Evolutionary conservation across 2,888 invertebrate species (phyloP), one percentile per base, ranked within the genome.

Genomic region (Pedicia rivosa): DNA sequence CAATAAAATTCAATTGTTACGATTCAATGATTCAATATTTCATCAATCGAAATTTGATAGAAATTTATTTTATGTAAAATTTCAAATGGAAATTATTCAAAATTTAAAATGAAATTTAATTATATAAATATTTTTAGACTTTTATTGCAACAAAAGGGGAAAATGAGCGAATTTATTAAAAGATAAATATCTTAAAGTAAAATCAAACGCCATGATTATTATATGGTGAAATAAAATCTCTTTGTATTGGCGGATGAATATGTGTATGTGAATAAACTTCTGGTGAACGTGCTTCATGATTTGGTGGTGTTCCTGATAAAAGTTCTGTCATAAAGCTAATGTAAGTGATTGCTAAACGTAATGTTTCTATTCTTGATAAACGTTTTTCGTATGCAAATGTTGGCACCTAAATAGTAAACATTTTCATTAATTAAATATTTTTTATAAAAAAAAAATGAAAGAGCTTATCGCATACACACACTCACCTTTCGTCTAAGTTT

Each of bases 381-480:
- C 92, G 74, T 58, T 94, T 94, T 60, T 95, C 94, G 57, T 94
- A 94, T 1, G 94, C 92, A 53, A 95, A 95, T 0, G 94, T 94
- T 14, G 94, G 94, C 4, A 91, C 78, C 78, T 78, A 43, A 12
- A 52, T 48, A 41, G 42, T 35, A 25, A 8, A 33, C 13, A 24
- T 16, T 26, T 3, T 5, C 6, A n/a, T 13, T 13, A 37, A 31
- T n/a, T 13, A 30, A 6, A 24, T 35, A 32, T 35, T 14, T 37
- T 10, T 7, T 9, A 43, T 14, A 13, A 42, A 7, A 42, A 10
- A 28, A 4, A 12, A 29, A 27, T 31, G 6, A 15, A n/a, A 31
- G 13, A n/a, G n/a, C n/a, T n/a, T n/a, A n/a, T n/a, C n/a, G n/a
- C n/a, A n/a, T n/a, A n/a, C n/a, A n/a, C n/a, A 8, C 16, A 32